Evolutionary conservation across 2,888 invertebrate genomes (phyloP), one percentile per base, ranked within the genome.

Genomic region (Peribatodes rhomboidaria): DNA sequence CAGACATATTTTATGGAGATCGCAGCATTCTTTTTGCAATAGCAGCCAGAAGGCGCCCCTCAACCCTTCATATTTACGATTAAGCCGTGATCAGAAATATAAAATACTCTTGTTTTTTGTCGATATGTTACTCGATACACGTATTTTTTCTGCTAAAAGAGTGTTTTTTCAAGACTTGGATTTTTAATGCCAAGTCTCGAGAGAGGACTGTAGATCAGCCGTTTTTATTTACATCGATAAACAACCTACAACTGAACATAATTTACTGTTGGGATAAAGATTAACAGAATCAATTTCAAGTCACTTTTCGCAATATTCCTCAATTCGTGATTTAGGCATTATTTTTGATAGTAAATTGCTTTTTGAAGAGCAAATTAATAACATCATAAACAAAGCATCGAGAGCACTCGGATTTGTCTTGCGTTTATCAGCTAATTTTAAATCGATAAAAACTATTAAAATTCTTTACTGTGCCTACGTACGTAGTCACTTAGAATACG

Each of bases 61-160:
- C 60, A 61, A 89, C 92, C 92, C 90, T 90, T 92, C 91, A 92
- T 92, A 92, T 92, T 92, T 92, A 92, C 92, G 92, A 92, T 92
- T 89, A 90, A 91, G 87, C 86, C 92, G 92, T 92, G 92, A 92
- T 91, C 90, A 86, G 92, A 92, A 92, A 92, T 85, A 88, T 90
- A 90, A 91, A 88, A 84, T 86, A 87, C 80, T 81, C 80, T 81
- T 81, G 82, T 90, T 90, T 90, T 41, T 89, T 88, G 86, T 82
- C 89, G 87, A 89, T 89, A 84, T 84, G 81, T 82, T 80, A 75
- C 81, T 75, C 76, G 86, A 86, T 87, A 88, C 83, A 83, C 76
- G 78, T 75, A 67, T 65, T 49, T 67, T 69, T 67, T 41, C 27
- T 53, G 65, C 55, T 39, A 55, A 61, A 60, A 37, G 14, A 47